Evolutionary conservation across 1,140 invertebrate species (phyloP), one percentile per base, ranked within the genome.

Genomic region (Cylas formicarius): DNA sequence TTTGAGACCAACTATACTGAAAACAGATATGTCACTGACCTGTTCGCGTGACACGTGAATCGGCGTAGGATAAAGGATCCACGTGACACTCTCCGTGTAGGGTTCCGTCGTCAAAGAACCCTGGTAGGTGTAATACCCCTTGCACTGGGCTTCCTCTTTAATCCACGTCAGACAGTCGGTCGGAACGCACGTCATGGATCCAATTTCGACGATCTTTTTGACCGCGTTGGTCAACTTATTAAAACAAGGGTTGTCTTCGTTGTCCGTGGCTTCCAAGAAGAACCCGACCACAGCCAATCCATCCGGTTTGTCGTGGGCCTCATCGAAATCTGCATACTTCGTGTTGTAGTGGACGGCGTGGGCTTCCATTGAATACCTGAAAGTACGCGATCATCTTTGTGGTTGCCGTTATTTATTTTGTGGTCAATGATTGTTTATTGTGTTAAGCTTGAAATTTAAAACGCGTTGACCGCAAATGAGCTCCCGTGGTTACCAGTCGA

Each of bases 291-390:
- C 81, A 4, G 82, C 81, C 23, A 90, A 54, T 4, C 87, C 86
- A 58, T 90, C 86, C 2, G 73, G 72, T 44, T 86, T 73, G 9
- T 76, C 76, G 0, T 75, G 70, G 4, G 85, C 85, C 28, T 80
- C 78, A 18, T 75, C 68, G 44, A 84, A 70, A 3, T 69, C 74
- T 4, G 67, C 66, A 55, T 89, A 89, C 60, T 81, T 83, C 48
- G 73, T 74, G 46, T 87, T 88, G 61, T 77, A 87, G 61, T 88
- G 85, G 0, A 90, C 82, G 13, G 82, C 72, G 55, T 90, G 86
- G 10, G 82, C 75, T 70, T 87, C 81, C 65, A 82, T 82, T 10
- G 80, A 79, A 54, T 76, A 84, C 52, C 78, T 79, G 37, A 17
- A 55, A 39, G 4, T 5, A 11, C n/a, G n/a, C n/a, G n/a, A n/a